Conservation (phyloP, 2,888 invertebrate genomes). For the Dione juno region DNA sequence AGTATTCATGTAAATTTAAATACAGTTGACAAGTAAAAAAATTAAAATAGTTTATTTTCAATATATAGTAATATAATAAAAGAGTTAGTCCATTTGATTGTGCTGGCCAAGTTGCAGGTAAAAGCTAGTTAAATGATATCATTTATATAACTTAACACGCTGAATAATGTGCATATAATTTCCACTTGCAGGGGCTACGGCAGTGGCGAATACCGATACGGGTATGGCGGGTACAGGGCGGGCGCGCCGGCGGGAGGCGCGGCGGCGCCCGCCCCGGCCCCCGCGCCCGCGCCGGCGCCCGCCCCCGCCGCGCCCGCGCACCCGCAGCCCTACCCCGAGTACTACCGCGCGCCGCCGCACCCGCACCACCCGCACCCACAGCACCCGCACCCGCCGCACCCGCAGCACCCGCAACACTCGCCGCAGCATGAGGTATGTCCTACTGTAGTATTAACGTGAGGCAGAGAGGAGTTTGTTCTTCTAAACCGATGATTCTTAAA, state of each 20-base stretch:
- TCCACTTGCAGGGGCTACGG: constrained; percentile 62
- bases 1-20: no score
- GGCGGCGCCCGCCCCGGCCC: constrained; percentile 58
- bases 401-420: constrained; percentile 53
- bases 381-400: constrained; percentile 55
- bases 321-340: constrained; percentile 71
- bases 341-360: constrained; percentile 70
- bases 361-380: constrained; percentile 56
- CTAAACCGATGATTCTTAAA: no score
- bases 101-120: no score
- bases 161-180: neutral
- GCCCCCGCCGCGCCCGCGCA: constrained; percentile 61
- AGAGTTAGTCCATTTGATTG: no score
- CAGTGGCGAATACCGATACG: constrained; percentile 60
- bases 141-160: neutral
- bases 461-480: no score
- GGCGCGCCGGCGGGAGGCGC: constrained; percentile 61
- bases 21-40: no score
- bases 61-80: no score
- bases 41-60: no score
- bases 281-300: constrained; percentile 62
- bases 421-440: constrained; percentile 63
- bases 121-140: no score
- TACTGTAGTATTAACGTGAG: no score
- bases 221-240: constrained; percentile 69